These are phyloP conservation scores for Setophaga coronata DNA, from an alignment of 2,113 vertebrate species.

Conservation along the genomic window DNA sequence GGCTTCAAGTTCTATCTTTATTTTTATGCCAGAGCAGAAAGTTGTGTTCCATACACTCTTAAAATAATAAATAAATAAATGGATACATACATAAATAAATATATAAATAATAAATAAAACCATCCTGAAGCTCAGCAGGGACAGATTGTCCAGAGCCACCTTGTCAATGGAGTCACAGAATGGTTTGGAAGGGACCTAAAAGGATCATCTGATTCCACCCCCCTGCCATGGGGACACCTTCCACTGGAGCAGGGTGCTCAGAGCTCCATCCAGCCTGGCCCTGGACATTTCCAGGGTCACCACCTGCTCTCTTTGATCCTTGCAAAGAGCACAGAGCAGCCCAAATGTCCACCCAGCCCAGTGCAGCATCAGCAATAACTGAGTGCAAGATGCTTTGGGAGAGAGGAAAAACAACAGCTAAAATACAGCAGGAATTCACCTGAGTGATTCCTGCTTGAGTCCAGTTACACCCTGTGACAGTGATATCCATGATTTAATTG, in stretches of 20 bases:
- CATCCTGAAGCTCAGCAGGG: not conserved
- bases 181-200: not conserved
- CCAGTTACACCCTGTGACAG: not conserved
- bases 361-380: not conserved
- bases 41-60: fast-evolving
- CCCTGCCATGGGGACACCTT: not conserved
- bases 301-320: not conserved
- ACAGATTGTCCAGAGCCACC: not conserved
- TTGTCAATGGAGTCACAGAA: not conserved
- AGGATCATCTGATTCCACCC: not conserved
- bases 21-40: not conserved
- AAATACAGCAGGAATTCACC: not conserved
- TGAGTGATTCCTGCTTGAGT: not conserved
- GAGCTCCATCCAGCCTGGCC: not conserved
- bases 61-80: not conserved
- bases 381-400: not conserved
- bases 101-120: not conserved
- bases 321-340: not conserved
- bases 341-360: not conserved
- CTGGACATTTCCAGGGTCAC: not conserved
- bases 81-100: not conserved
- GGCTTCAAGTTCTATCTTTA: not conserved
- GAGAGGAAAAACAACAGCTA: not conserved
- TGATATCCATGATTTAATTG: not conserved
- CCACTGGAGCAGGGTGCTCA: not conserved